phyloP scores from a whole-genome alignment of 2,888 invertebrate species.

The Panopea generosa region DNA sequence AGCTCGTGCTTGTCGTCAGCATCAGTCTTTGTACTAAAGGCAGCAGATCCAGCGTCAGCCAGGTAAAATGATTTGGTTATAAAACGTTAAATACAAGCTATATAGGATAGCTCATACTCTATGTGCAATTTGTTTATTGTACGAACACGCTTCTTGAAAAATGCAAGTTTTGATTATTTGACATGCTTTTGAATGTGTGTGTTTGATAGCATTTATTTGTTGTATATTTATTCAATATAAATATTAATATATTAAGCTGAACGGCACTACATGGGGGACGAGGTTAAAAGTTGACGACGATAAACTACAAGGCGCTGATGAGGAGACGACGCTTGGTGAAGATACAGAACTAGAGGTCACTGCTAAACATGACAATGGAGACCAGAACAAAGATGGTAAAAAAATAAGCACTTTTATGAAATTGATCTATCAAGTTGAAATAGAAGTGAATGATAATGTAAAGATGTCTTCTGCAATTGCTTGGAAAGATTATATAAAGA shows the following conservation, averaged over 20 bases:
- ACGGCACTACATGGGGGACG: background rate
- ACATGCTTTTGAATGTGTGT: background rate
- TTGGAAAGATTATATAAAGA: too few species aligned
- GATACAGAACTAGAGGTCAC: background rate
- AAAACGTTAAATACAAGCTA: background rate
- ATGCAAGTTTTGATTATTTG: too few species aligned
- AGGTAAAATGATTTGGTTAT: constrained; percentile 7
- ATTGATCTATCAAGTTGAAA: too few species aligned
- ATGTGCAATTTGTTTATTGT: too few species aligned
- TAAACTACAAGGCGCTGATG: background rate
- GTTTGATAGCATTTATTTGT: background rate
- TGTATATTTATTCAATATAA: too few species aligned
- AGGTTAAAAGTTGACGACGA: background rate
- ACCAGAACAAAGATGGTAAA: background rate
- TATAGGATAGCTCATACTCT: too few species aligned
- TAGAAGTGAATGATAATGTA: too few species aligned
- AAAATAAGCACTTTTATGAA: too few species aligned
- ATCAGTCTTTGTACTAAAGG: constrained; percentile 46
- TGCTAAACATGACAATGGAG: background rate
- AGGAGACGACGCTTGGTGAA: background rate
- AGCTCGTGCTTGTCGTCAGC: constrained; percentile 22
- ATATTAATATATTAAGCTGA: too few species aligned
- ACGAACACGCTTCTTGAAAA: too few species aligned
- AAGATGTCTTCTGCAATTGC: too few species aligned
- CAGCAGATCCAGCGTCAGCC: background rate